These are phyloP conservation scores for Gastrophryne carolinensis DNA, from an alignment of 2,797 vertebrate genomes.

Conservation along the genomic window DNA sequence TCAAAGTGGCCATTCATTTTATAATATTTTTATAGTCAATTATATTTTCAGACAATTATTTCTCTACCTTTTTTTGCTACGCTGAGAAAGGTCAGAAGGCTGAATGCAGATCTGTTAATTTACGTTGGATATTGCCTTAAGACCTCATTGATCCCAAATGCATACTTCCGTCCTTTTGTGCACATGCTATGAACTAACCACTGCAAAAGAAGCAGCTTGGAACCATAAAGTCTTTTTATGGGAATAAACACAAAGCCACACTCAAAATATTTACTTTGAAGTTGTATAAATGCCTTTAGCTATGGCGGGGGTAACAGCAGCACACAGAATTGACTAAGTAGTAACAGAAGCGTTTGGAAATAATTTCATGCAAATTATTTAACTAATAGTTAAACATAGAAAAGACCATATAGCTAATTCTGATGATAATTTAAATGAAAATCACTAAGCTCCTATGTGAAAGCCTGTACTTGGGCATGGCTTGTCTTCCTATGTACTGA, in stretches of 20 bases:
- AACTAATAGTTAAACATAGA: too few relatives aligned
- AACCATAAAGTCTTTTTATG: constrained; percentile 13
- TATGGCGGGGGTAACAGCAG: background rate
- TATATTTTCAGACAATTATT: too few relatives aligned
- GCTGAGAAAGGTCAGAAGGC: background rate
- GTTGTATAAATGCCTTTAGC: constrained; percentile 3
- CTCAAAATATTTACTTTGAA: constrained; percentile 14
- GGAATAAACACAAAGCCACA: background rate
- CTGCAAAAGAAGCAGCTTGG: background rate
- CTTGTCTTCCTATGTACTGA: too few relatives aligned
- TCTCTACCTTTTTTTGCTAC: too few relatives aligned
- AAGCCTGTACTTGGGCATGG: too few relatives aligned
- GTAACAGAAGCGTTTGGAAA: background rate
- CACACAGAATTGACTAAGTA: background rate
- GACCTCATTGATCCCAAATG: constrained; percentile 3
- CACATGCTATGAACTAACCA: background rate
- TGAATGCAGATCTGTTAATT: background rate
- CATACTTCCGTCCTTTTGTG: background rate
- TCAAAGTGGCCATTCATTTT: too few relatives aligned
- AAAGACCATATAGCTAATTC: too few relatives aligned
- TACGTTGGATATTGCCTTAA: background rate
- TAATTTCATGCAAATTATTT: background rate
- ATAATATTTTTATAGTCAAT: too few relatives aligned
- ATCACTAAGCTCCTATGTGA: too few relatives aligned
- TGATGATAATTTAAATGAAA: too few relatives aligned